Conservation (phyloP, 2,797 vertebrate species). For the Petrocephalus schoutedeni region DNA sequence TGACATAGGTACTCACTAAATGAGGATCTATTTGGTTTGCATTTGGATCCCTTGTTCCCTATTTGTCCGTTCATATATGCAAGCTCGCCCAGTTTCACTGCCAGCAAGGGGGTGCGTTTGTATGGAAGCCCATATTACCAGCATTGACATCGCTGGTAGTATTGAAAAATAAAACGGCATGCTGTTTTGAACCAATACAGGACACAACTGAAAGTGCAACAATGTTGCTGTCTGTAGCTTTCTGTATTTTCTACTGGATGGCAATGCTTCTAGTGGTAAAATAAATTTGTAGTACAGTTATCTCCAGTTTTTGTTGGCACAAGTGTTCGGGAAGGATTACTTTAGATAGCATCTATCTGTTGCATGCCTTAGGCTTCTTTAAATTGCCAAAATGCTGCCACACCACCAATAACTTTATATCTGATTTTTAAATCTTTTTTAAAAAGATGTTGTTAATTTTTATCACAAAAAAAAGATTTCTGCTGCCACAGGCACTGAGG, state of each 20-base stretch:
- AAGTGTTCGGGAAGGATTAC: neutral
- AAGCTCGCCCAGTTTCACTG: neutral
- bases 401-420: neutral
- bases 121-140: too few species aligned
- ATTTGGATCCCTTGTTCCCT: neutral
- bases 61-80: neutral
- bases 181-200: neutral
- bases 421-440: neutral
- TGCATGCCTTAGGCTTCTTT: neutral
- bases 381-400: neutral
- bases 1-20: neutral
- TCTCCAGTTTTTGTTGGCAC: neutral
- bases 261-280: neutral
- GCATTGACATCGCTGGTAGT: too few species aligned
- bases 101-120: neutral
- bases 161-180: neutral
- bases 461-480: neutral
- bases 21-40: neutral
- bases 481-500: neutral
- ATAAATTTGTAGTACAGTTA: neutral
- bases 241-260: neutral
- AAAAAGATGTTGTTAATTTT: neutral
- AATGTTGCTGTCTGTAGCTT: neutral
- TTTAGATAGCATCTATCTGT: neutral
- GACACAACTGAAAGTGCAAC: neutral